Evolutionary conservation across 2,888 invertebrate genomes (phyloP).

Genomic region (Plebejus melissa): DNA sequence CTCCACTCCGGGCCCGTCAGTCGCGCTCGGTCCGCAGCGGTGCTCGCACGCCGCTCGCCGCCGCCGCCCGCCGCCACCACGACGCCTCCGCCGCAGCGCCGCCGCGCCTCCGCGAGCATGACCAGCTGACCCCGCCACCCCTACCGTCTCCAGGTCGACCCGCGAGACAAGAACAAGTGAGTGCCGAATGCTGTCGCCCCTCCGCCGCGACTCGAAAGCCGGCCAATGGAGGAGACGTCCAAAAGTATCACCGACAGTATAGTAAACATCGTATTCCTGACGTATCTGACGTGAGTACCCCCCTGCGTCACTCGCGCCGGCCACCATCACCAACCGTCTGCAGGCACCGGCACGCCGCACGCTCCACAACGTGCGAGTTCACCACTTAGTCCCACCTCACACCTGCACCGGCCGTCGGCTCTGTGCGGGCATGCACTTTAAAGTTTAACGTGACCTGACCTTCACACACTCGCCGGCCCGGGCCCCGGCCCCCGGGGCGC

Average conservation of each 20-base stretch:
- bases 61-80: slow-evolving; percentile 41
- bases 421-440: background rate
- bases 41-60: slow-evolving; percentile 39
- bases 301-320: background rate
- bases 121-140: slow-evolving; percentile 57
- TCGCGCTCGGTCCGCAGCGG: slow-evolving; percentile 51
- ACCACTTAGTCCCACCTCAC: background rate
- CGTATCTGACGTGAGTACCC: slow-evolving; percentile 20
- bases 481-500: background rate
- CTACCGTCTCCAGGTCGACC: slow-evolving; percentile 42
- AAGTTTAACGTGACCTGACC: slow-evolving; percentile 5
- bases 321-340: background rate
- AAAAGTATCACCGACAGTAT: slow-evolving; percentile 17
- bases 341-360: background rate
- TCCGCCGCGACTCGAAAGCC: background rate
- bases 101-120: slow-evolving; percentile 47
- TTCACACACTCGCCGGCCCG: background rate
- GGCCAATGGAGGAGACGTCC: background rate
- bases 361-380: background rate
- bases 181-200: slow-evolving; percentile 37
- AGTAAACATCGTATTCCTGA: slow-evolving; percentile 18
- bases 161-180: slow-evolving; percentile 51
- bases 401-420: background rate
- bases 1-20: slow-evolving; percentile 44
- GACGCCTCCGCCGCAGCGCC: slow-evolving; percentile 42